Conservation (phyloP, 2,888 invertebrate genomes). For the Apotomis betuletana region DNA sequence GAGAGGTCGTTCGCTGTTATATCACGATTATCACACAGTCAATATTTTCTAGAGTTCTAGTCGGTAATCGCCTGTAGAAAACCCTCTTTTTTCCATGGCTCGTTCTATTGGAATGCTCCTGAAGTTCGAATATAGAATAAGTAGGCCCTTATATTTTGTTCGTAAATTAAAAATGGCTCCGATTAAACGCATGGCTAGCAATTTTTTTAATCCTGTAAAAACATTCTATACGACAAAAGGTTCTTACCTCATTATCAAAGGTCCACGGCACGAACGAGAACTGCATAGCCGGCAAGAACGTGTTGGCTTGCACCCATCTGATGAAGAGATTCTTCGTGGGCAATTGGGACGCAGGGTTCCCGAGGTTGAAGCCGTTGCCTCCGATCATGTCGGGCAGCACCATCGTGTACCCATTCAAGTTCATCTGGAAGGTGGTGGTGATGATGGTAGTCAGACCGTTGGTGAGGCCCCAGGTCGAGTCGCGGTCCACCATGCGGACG, state of each 20-base stretch:
- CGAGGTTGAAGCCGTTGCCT: constrained; percentile 85
- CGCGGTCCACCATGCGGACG: constrained; percentile 91
- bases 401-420: constrained; percentile 86
- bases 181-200: no score
- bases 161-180: no score
- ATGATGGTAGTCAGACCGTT: constrained; percentile 89
- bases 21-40: no score
- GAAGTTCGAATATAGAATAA: no score
- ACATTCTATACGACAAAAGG: background rate
- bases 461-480: constrained; percentile 86
- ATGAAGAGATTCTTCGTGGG: constrained; percentile 86
- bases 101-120: no score
- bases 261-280: constrained; percentile 92
- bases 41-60: no score
- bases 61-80: no score
- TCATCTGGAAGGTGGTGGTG: constrained; percentile 87
- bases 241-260: constrained; percentile 81
- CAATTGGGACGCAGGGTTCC: constrained; percentile 71
- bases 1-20: no score
- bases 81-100: no score
- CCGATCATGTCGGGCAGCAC: constrained; percentile 93
- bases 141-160: no score
- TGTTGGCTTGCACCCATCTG: constrained; percentile 89
- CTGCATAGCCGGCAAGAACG: constrained; percentile 90
- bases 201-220: no score